Evolutionary conservation across 2,113 vertebrate genomes (phyloP), one percentile per base, ranked within the genome.

Genomic region (Cyprinodon brontotheroides): DNA sequence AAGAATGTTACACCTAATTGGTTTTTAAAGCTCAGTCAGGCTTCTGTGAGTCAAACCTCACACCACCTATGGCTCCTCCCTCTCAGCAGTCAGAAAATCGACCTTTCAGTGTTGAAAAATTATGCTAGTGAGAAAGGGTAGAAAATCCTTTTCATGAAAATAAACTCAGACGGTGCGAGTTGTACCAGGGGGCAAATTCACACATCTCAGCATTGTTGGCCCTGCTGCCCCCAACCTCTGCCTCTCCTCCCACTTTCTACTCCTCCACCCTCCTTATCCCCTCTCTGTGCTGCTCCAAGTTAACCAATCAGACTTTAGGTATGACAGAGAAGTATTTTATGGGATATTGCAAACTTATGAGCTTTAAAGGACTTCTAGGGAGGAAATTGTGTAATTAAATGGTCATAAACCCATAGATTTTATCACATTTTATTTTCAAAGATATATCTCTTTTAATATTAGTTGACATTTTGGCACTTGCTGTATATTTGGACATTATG

Each of bases 131-230:
- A 77, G 68, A 12, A 61, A 69, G 60, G 75, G 61, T 68, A 77
- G 67, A 77, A 91, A 86, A 86, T 87, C 86, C 86, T 80, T 29
- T 72, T 79, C 70, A 20, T 37, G 39, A 60, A 40, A 72, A 77
- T 72, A 80, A 80, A 75, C 64, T 81, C 84, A 67, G 78, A 68
- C 82, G 78, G 85, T 87, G 90, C 92, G 87, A 84, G 82, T 84
- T 74, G 91, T 92, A 93, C 94, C 93, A 92, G 70, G 81, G 78
- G 74, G 77, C 72, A 84, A 88, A 84, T 89, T 82, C 85, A 81
- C 87, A 86, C 83, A 86, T 86, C 84, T 88, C 86, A 86, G 87
- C 86, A 57, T 75, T 63, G 64, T 86, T 82, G 80, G 81, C 84
- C 72, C 62, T 83, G 62, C 79, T 87, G 81, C 75, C 79, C 41